Percentiles rank a stretch among this genome's conserved stretches.
Evolutionary conservation across 2,888 invertebrate species (phyloP).

Genomic region (Nebria brevicollis): DNA sequence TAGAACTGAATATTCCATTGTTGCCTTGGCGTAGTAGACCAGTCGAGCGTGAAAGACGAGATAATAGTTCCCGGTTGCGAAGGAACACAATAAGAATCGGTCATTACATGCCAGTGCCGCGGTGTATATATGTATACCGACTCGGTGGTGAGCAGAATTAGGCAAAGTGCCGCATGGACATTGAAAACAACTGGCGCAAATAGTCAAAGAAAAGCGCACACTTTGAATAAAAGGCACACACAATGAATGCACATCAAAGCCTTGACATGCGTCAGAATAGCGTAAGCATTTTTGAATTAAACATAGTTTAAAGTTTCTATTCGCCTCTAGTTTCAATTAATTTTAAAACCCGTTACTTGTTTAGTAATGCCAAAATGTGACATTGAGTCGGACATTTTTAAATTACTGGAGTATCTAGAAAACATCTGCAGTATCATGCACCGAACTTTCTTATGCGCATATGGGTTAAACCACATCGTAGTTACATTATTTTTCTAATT

Average conservation of each 20-base stretch:
- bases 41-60: conserved; percentile 1
- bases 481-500: no score
- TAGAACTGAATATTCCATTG: not conserved
- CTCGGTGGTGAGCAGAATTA: not conserved
- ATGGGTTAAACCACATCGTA: no score
- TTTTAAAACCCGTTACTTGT: not conserved
- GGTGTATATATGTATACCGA: not conserved
- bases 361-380: no score
- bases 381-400: no score
- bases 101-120: not conserved
- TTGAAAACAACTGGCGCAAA: not conserved
- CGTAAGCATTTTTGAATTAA: not conserved
- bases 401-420: no score
- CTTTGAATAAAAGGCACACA: not conserved
- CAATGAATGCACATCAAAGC: not conserved
- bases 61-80: not conserved
- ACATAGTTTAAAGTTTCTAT: not conserved
- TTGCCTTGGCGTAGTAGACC: not conserved
- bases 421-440: no score
- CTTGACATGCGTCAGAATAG: not conserved
- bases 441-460: no score
- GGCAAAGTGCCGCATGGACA: not conserved
- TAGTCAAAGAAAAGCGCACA: not conserved
- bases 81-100: not conserved
- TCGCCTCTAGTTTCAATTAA: not conserved